A percentile compares a stretch with the other conserved stretches of the same genome.
phyloP scores from a whole-genome alignment of 2,113 vertebrate species.

The Colinus virginianus region DNA sequence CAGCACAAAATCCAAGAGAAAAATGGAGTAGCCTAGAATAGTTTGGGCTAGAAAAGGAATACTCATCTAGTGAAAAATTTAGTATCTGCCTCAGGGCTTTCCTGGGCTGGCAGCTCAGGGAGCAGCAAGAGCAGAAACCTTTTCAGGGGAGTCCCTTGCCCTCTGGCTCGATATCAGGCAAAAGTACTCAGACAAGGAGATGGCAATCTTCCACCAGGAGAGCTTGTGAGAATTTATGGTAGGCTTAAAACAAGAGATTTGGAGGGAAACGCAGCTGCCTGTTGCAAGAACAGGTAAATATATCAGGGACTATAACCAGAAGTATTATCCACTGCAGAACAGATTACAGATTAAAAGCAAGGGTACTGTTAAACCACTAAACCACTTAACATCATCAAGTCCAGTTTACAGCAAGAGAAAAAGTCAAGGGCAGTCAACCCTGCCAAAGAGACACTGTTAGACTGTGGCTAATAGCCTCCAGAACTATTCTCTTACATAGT shows the following conservation, averaged over 20 bases:
- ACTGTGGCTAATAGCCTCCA: background rate
- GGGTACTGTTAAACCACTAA: background rate
- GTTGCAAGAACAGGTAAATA: background rate
- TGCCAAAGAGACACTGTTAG: background rate
- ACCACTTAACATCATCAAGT: background rate
- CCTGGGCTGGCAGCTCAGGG: background rate
- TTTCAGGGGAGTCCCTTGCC: background rate
- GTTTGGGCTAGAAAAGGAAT: conserved; percentile 1
- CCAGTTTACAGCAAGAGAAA: background rate
- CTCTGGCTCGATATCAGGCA: background rate
- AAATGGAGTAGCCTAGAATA: background rate
- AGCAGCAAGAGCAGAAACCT: background rate
- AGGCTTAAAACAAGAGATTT: conserved; percentile 5
- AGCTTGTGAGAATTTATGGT: background rate
- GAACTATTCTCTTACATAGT: background rate
- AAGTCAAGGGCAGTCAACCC: background rate
- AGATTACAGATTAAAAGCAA: conserved; percentile 17
- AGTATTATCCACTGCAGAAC: background rate
- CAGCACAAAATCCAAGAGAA: conserved; percentile 14
- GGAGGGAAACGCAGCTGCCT: background rate
- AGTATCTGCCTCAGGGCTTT: conserved; percentile 1
- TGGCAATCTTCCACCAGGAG: background rate
- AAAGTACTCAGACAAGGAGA: background rate
- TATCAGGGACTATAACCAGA: background rate
- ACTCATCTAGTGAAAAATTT: background rate